Evolutionary conservation across 2,888 invertebrate species (phyloP), one percentile per base, ranked within the genome.

Genomic region (Platycheirus rosarum): DNA sequence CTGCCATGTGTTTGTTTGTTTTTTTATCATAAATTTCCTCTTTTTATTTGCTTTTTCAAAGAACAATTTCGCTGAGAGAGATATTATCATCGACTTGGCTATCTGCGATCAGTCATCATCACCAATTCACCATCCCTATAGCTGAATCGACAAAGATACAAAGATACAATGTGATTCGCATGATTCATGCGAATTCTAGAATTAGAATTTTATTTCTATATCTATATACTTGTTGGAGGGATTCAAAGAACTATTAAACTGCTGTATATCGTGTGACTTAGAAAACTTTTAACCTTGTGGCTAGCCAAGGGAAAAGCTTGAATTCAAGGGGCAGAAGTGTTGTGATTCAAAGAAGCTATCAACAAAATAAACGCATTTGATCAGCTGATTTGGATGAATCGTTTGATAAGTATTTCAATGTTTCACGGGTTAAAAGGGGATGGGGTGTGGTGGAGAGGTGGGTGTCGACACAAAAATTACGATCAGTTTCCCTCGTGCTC

Each of bases 101-200:
- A 82, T 77, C 82, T 66, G 82, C 71, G 77, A 82, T 82, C 82
- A 68, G n/a, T n/a, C n/a, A n/a, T n/a, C n/a, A n/a, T n/a, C n/a
- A n/a, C n/a, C n/a, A n/a, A n/a, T n/a, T 77, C 68, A 51, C 32
- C 71, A 66, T 44, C 60, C 46, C 71, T 73, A 23, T 23, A 77
- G 53, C 40, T 62, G 77, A 60, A 73, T 53, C 77, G 66, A 62
- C 66, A 62, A 75, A 14, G 18, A 73, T 42, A 62, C 66, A 62
- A 75, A 14, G 18, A 73, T 42, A 68, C 71, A 77, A 68, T 73
- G 77, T 77, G 82, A 82, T 73, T 63, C 62, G 77, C 44, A 71
- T 82, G 82, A 82, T 26, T 82, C 82, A 82, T 71, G 65, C 66
- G 65, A 71, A 71, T 70, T 80, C 80, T 80, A 44, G 76, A 80